A percentile compares a stretch with the other conserved stretches of the same genome.
These are phyloP conservation scores for Sebastes steindachneri DNA, from an alignment of 2,797 vertebrate genomes.

Conservation along the genomic window DNA sequence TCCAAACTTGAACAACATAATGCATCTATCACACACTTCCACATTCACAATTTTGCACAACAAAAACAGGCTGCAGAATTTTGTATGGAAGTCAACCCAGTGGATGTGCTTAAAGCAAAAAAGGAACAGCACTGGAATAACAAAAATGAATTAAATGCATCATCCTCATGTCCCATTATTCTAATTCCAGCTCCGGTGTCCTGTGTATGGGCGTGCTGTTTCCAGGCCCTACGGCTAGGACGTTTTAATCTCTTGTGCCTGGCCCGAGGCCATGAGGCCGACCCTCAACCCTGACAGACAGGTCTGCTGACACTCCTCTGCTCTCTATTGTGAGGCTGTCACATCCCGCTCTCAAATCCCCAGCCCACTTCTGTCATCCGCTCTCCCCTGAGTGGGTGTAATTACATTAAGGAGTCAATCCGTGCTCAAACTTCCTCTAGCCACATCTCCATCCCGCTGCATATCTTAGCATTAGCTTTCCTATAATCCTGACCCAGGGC, in stretches of 20 bases:
- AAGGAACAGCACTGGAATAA: slow-evolving; percentile 48
- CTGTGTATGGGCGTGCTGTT: slow-evolving; percentile 54
- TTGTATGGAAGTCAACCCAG: slow-evolving; percentile 8
- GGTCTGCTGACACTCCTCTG: slow-evolving; percentile 81
- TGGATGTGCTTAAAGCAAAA: slow-evolving; percentile 4
- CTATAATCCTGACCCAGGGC: slow-evolving; percentile 84
- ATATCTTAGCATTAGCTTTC: slow-evolving; percentile 80
- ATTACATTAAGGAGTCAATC: slow-evolving; percentile 87
- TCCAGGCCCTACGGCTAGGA: slow-evolving; percentile 64
- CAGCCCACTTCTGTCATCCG: slow-evolving; percentile 64
- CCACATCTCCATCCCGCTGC: slow-evolving; percentile 78
- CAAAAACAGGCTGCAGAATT: slow-evolving; percentile 21
- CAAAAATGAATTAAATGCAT: slow-evolving; percentile 79
- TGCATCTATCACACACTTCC: slow-evolving; percentile 8
- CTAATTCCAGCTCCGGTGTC: slow-evolving; percentile 68
- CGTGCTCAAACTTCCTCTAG: slow-evolving; percentile 65
- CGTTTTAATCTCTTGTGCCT: slow-evolving; percentile 74
- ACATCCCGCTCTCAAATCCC: slow-evolving; percentile 79
- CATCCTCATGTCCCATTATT: slow-evolving; percentile 74
- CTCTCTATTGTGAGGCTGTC: slow-evolving; percentile 82
- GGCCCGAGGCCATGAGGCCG: slow-evolving; percentile 74
- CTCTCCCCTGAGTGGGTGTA: slow-evolving; percentile 79
- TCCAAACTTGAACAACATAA: slow-evolving; percentile 19
- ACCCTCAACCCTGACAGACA: slow-evolving; percentile 75
- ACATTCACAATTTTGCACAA: slow-evolving; percentile 25